Conservation (phyloP, 92 coral and sea anemone species). For the Blastomussa wellsi region DNA sequence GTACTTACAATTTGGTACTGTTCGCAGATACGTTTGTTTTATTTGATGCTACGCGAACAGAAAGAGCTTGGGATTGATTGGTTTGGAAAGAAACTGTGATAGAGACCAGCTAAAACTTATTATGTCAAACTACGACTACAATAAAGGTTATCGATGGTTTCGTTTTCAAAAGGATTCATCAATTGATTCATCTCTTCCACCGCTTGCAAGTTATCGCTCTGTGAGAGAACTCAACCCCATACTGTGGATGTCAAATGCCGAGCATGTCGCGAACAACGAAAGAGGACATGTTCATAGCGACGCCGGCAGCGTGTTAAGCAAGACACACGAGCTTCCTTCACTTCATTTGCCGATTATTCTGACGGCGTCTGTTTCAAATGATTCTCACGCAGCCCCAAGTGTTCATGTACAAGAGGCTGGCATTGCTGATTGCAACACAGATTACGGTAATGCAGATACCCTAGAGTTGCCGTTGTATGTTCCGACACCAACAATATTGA, state of each 20-base stretch:
- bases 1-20: not conserved
- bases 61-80: not conserved
- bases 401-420: not conserved
- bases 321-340: constrained; percentile 8
- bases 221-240: constrained; percentile 52
- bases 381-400: constrained; percentile 4
- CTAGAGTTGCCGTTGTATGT: constrained; percentile 8
- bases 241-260: constrained; percentile 49
- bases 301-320: not conserved
- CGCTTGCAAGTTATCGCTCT: constrained; percentile 61
- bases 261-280: constrained; percentile 37
- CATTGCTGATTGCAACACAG: not conserved
- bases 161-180: constrained; percentile 66
- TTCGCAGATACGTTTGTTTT: not conserved
- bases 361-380: constrained; percentile 8
- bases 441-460: not conserved
- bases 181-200: constrained; percentile 62
- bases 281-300: constrained; percentile 34
- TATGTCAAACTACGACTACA: constrained; percentile 82
- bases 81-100: not conserved
- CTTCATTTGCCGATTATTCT: constrained; percentile 33
- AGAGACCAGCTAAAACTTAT: not conserved
- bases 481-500: constrained; percentile 25
- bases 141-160: constrained; percentile 79
- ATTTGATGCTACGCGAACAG: not conserved